Evolutionary conservation across 2,113 vertebrate genomes (phyloP), one percentile per base, ranked within the genome.

Genomic region (Anguilla japonica): DNA sequence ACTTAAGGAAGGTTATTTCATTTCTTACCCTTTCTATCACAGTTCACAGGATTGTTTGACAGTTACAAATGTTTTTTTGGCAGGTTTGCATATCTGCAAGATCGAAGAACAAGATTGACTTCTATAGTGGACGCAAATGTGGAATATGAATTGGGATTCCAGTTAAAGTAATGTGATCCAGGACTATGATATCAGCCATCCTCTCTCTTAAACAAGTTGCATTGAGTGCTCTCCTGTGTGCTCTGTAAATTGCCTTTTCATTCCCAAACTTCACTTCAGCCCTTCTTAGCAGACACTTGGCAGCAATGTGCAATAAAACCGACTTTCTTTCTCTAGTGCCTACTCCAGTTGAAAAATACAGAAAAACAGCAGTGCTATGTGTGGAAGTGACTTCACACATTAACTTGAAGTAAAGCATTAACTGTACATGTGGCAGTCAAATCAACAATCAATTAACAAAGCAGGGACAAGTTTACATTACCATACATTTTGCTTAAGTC

Each of bases 21-120:
- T 93, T 91, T 40, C 81, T 88, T 83, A 82, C 91, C 91, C 89
- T 87, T 88, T 82, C 16, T 81, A 63, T 86, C 84, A 81, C 83
- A 87, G 87, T 67, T 83, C 87, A 87, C 50, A 57, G 18, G 83
- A 90, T 90, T 91, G 92, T 94, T 92, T 94, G 94, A 95, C 94
- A 93, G 92, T 75, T 94, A 91, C 90, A 93, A 94, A 93, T 87
- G 88, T 88, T 83, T 91, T 89, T 91, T 89, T 92, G 92, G 89
- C 91, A 92, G 91, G 87, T 91, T 92, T 81, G 40, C 56, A 85
- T 94, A 93, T 92, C 92, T 80, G 87, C 84, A 88, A 90, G 90
- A 89, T 84, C 46, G n/a, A 67, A 78, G 57, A 50, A 84, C 84
- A 89, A 85, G 85, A 89, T 87, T 82, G 87, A 89, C 88, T 83